Conservation (phyloP, 2,888 invertebrate genomes). For the Monochamus alternatus region DNA sequence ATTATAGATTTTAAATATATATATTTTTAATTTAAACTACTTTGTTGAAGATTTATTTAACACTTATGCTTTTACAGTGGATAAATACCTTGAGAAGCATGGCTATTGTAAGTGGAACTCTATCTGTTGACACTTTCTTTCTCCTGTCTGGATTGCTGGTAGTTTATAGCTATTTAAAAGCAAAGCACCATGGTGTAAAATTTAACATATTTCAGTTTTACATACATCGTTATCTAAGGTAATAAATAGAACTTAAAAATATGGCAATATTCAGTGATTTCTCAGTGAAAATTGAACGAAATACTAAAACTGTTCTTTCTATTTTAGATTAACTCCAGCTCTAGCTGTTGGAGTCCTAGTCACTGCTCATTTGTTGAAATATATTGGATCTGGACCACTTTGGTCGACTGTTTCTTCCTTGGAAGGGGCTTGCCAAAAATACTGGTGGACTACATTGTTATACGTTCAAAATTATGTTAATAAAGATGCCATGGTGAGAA, state of each 20-base stretch:
- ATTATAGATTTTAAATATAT: no score
- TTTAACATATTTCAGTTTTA: slow-evolving; percentile 46
- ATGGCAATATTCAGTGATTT: no score
- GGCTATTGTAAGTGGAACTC: slow-evolving; percentile 45
- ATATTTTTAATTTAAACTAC: no score
- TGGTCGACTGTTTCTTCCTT: slow-evolving; percentile 65
- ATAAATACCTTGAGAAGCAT: slow-evolving; percentile 44
- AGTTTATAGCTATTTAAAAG: slow-evolving; percentile 52
- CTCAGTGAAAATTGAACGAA: no score
- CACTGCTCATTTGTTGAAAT: slow-evolving; percentile 69
- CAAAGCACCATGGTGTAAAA: slow-evolving; percentile 39
- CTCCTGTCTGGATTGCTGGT: slow-evolving; percentile 51
- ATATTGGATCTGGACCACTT: slow-evolving; percentile 72
- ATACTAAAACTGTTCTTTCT: no score
- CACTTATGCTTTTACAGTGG: slow-evolving; percentile 40
- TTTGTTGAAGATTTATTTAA: no score
- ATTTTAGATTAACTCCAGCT: slow-evolving; percentile 72
- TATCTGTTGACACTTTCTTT: slow-evolving; percentile 56
- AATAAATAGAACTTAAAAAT: no score
- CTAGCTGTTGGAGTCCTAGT: slow-evolving; percentile 70
- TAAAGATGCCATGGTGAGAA: background rate
- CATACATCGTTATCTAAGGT: slow-evolving; percentile 44
- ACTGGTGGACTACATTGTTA: slow-evolving; percentile 62
- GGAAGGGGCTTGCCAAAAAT: slow-evolving; percentile 54
- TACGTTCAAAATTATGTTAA: slow-evolving; percentile 62